Conservation (phyloP, 92 coral and sea anemone genomes). For the Epizoanthus fatuus region DNA sequence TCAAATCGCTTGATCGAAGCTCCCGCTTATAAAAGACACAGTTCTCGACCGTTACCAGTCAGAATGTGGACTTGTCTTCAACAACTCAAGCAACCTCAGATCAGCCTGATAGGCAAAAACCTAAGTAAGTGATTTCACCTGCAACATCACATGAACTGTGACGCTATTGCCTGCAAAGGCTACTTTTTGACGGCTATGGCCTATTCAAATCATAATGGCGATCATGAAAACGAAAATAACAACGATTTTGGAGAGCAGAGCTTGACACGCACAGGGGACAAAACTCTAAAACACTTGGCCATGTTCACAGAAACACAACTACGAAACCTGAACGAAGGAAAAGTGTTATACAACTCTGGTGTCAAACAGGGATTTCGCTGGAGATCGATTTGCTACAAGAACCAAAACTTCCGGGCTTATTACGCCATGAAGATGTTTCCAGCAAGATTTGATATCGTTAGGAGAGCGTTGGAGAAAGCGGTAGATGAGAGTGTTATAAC, state of each 20-base stretch:
- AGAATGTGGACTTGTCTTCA: slow-evolving; percentile 3
- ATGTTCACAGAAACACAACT: slow-evolving; percentile 40
- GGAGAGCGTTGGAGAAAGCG: slow-evolving; percentile 25
- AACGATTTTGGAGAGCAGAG: slow-evolving; percentile 36
- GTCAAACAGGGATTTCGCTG: slow-evolving; percentile 33
- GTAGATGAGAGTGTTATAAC: slow-evolving; percentile 30
- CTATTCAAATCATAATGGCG: slow-evolving; percentile 11
- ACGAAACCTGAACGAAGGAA: slow-evolving; percentile 33
- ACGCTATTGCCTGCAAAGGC: slow-evolving; percentile 7
- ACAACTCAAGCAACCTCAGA: not conserved
- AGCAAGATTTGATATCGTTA: slow-evolving; percentile 23
- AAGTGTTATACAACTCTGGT: slow-evolving; percentile 36
- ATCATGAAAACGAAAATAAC: slow-evolving; percentile 13
- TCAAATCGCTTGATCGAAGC: not conserved
- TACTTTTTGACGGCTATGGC: slow-evolving; percentile 34
- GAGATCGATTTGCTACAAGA: slow-evolving; percentile 39
- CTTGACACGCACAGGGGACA: slow-evolving; percentile 19
- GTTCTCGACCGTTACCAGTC: not conserved
- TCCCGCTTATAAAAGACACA: slow-evolving; percentile 15
- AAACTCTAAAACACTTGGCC: slow-evolving; percentile 16
- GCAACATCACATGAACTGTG: slow-evolving; percentile 17
- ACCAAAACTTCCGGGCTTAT: slow-evolving; percentile 40
- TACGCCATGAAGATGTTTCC: slow-evolving; percentile 39
- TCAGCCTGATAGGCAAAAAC: not conserved
- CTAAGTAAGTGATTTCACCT: not conserved